Base-by-base conservation (phyloP, 2,113 vertebrate species). In the Redunca redunca region DNA sequence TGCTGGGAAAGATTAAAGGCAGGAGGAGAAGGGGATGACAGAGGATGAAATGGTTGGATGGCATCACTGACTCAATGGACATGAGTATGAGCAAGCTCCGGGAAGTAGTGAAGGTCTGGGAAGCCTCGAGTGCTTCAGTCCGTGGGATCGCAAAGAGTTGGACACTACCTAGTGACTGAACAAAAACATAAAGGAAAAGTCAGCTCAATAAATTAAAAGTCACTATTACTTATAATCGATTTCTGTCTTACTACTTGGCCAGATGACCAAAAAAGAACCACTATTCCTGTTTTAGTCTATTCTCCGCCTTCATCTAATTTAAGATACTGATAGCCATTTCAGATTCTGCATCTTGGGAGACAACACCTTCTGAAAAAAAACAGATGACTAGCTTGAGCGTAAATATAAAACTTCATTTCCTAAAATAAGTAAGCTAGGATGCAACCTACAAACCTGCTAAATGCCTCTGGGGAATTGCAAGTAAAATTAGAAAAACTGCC, bases 381-480 rank as follows among this genome's bases (percentile, higher is more conserved):
- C 40, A 96, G 36, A 78, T 43, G 36, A 84, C 33, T 46, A 71
- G 83, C 55, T 90, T 67, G 43, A 90, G 53, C 90, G 5, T 23
- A 17, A 94, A 36, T 84, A 55, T 55, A 95, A 94, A 90, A 57
- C 17, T 43, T 60, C 17, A 77, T 93, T 97, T 90, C 96, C 91
- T 94, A 96, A 83, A 95, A 96, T 26, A 17, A 94, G 55, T 21
- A 46, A 67, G 48, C 48, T 30, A 81, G 74, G 15, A 43, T 52
- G 9, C 57, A 92, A 86, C 14, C 78, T 89, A 87, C 58, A 92
- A 93, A 80, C 53, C 28, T 88, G 74, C 64, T 57, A 40, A 90
- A 64, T 57, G 92, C n/a, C 77, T 87, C 60, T 4, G 19, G 85
- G 48, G 93, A 94, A 90, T 33, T 92, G 81, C 64, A 93, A 94